Evolutionary conservation across 1,140 invertebrate species (phyloP), one percentile per base, ranked within the genome.

Genomic region (Drosophila fuyamai): DNA sequence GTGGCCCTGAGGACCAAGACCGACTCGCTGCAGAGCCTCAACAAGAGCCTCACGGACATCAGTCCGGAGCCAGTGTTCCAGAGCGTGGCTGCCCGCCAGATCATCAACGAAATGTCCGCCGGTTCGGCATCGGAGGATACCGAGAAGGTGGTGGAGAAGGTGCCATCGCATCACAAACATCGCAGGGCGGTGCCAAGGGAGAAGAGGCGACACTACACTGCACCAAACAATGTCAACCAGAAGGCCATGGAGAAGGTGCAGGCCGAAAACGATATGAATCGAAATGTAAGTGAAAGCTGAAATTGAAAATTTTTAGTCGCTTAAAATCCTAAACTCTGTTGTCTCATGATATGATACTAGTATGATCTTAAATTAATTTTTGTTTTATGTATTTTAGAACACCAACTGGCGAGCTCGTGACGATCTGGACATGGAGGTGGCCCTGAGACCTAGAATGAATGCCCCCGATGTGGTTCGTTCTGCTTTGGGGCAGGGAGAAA

Each of bases 391-490:
- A 36, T 38, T 44, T 59, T 59, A 95, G 95, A 92, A 92, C 41
- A 92, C 90, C 12, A 92, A 92, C 59, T 92, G 94, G 92, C 92
- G 96, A 65, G 96, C 96, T 6, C 93, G 96, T 41, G 97, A 97
- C 91, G 97, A 98, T 93, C 93, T 97, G 32, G 97, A 97, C 79
- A 97, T 97, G 96, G 96, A 97, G 91, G 93, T 96, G 55, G 96
- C 95, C 5, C 91, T 97, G 5, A 92, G 94, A 59, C 95, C 95
- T 5, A 93, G 95, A 57, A 94, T 95, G 23, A 95, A 95, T 80
- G 95, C 96, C n/a, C 96, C 97, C 1, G 97, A 97, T 93, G 96
- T 97, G 44, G 96, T 97, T 5, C 94, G 96, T 46, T 97, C 96
- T 0, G 97, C 97, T 1, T 84, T 97, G 60, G 95, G 95, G 32